phyloP scores from a whole-genome alignment of 2,113 vertebrate genomes.

The Salvelinus sp. region DNA sequence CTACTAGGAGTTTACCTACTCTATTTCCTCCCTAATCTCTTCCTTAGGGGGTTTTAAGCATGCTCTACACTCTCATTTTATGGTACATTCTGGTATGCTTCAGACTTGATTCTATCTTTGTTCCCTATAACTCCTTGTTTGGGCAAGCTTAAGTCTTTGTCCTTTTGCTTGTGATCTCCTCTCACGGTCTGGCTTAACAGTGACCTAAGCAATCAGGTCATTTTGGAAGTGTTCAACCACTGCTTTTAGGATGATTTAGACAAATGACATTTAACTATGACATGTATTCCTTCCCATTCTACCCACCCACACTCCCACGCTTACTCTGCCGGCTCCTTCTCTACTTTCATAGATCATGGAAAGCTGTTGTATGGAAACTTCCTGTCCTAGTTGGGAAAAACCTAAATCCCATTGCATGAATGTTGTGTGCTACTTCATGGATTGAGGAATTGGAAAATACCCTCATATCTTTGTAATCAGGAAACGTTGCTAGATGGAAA shows the following conservation, averaged over 20 bases:
- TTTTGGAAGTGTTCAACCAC: neutral
- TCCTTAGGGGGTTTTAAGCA: neutral
- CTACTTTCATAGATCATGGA: neutral
- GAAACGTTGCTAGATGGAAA: neutral
- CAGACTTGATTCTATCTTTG: neutral
- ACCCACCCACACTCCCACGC: neutral
- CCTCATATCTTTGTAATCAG: slow-evolving; percentile 4
- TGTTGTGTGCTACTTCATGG: neutral
- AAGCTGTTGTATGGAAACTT: neutral
- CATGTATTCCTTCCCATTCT: neutral
- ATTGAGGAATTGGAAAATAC: neutral
- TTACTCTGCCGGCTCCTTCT: neutral
- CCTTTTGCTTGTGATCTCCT: neutral
- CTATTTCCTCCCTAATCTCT: neutral
- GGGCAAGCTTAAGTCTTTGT: neutral
- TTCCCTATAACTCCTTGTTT: neutral
- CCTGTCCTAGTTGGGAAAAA: neutral
- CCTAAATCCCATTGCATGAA: neutral
- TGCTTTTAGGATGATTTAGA: neutral
- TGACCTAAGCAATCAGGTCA: neutral
- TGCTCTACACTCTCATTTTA: neutral
- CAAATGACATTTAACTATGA: neutral
- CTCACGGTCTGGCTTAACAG: neutral
- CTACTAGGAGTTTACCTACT: neutral
- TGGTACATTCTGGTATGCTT: neutral